phyloP scores from a whole-genome alignment of 2,888 invertebrate species.

The Meteorus colon region DNA sequence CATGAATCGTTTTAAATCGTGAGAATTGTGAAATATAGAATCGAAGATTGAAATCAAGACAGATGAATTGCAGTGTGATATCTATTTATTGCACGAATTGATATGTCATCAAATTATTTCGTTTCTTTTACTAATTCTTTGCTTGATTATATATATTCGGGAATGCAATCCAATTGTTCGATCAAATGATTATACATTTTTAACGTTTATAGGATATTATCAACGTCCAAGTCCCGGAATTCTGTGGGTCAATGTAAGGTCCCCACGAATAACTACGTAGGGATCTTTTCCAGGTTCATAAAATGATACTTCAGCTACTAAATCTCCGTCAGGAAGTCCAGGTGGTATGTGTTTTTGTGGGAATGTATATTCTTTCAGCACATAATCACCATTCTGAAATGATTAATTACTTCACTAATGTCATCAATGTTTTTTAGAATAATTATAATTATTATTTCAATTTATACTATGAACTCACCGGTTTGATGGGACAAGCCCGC shows the following conservation, averaged over 20 bases:
- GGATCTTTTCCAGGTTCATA: constrained; percentile 46
- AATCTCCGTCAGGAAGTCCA: constrained; percentile 43
- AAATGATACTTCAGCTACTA: constrained; percentile 3
- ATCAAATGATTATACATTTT: no score
- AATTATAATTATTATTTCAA: background rate
- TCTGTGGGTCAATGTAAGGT: constrained; percentile 30
- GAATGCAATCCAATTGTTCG: no score
- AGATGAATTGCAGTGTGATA: no score
- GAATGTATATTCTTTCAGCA: constrained; percentile 7
- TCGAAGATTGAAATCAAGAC: no score
- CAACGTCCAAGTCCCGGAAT: constrained; percentile 26
- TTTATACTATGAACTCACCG: background rate
- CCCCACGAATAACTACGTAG: constrained; percentile 28
- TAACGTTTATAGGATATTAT: background rate
- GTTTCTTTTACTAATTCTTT: no score
- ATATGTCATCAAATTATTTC: no score
- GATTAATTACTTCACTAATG: background rate
- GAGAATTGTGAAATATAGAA: no score
- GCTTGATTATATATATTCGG: no score
- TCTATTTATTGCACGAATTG: no score
- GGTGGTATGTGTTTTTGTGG: constrained; percentile 40
- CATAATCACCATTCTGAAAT: constrained; percentile 44
- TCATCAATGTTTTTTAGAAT: no score
- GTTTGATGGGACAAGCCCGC: constrained; percentile 44
- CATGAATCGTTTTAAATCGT: no score